Base-by-base conservation (phyloP, 1,140 invertebrate genomes). In the Megalopta genalis region DNA sequence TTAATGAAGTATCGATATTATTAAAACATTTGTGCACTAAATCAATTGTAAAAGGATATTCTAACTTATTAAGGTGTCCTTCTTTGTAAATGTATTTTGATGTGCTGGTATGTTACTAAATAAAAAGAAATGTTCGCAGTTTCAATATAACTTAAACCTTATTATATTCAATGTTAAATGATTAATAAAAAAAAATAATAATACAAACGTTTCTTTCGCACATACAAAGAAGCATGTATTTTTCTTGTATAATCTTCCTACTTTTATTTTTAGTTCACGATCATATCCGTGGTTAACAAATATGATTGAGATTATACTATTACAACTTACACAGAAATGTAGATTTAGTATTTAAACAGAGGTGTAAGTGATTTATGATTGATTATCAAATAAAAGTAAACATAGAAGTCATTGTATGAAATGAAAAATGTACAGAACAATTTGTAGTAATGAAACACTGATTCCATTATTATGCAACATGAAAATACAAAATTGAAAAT, bases 151-250 rank as follows among this genome's bases (percentile, higher is more conserved):
- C 66, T 71, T 70, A 69, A 42, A 52, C 52, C 21, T 39, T 42
- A 63, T 54, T 54, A 64, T 54, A 72, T 72, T 63, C 21, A 78
- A 27, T 64, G 23, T 64, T 65, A 5, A 46, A 12, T 52, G 69
- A 49, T 21, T 39, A 78, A 78, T 78, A 78, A 78, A 46, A 69
- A 57, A 18, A 65, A 72, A 72, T 46, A 64, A 78, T 64, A 32
- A 63, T n/a, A 78, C 62, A 71, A 46, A 64, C 46, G 72, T 32
- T 65, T 72, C 49, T 64, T 72, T 46, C 25, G n/a, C 70, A 64
- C 2, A 14, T 64, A 64, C 2, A 21, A 78, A 72, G 60, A 72
- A 72, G 76, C 69, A 72, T 72, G 76, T 72, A 78, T 64, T 78
- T 78, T 64, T 64, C 49, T 68, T 46, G 32, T 57, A 54, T 21